These are phyloP conservation scores for Tipula unca DNA, from an alignment of 2,888 invertebrate genomes.

Conservation along the genomic window DNA sequence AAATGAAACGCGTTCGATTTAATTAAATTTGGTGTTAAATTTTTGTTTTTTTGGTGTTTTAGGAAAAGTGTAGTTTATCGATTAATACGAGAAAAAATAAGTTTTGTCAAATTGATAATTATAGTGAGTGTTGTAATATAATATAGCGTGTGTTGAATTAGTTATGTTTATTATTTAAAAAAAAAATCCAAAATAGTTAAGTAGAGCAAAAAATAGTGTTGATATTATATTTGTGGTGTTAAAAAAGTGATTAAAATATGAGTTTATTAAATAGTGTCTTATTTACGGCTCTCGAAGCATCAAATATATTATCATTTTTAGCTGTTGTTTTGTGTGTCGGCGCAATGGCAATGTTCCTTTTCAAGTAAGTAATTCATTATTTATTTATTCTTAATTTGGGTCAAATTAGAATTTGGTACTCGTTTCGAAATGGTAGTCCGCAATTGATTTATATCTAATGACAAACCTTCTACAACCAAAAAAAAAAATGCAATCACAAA, in stretches of 20 bases:
- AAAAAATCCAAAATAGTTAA: neutral
- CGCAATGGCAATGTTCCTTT: slow-evolving; percentile 15
- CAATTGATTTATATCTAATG: neutral
- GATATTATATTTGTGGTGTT: neutral
- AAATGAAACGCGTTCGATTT: neutral
- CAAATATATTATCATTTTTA: slow-evolving; percentile 20
- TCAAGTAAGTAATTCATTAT: slow-evolving; percentile 18
- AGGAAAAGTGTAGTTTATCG: neutral
- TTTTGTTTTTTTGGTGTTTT: neutral
- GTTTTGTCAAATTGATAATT: neutral
- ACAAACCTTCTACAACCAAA: neutral
- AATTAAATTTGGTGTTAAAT: neutral
- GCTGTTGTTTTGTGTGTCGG: slow-evolving; percentile 18
- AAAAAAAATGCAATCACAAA: neutral
- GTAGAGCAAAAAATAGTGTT: neutral
- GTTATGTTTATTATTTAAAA: neutral
- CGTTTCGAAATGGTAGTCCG: neutral
- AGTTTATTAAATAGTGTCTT: slow-evolving; percentile 16
- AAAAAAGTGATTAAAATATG: neutral
- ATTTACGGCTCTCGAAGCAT: slow-evolving; percentile 19
- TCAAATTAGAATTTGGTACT: neutral
- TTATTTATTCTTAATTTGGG: neutral
- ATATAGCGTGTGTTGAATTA: neutral
- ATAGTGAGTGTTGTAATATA: neutral
- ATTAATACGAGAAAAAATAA: neutral